Conservation (phyloP, 2,888 invertebrate genomes). For the Drosophila parthenogenetica region DNA sequence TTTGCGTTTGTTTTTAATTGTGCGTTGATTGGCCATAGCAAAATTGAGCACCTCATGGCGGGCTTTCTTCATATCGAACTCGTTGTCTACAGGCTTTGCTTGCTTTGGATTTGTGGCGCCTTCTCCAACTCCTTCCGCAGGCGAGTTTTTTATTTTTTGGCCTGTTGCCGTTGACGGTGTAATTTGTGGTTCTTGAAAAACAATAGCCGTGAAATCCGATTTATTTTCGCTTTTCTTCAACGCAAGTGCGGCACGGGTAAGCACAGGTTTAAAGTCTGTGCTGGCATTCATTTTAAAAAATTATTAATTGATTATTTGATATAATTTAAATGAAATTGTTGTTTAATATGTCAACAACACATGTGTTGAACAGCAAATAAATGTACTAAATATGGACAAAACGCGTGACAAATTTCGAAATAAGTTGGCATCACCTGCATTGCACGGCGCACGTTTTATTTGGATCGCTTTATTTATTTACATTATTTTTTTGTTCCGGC, state of each 20-base stretch:
- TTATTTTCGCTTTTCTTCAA: conserved; percentile 56
- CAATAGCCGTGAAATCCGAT: conserved; percentile 73
- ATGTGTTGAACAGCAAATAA: conserved; percentile 79
- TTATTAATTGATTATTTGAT: conserved; percentile 15
- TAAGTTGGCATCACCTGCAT: conserved; percentile 43
- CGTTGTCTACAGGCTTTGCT: conserved; percentile 58
- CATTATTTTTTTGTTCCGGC: not conserved
- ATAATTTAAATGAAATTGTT: conserved; percentile 84
- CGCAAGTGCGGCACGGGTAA: conserved; percentile 82
- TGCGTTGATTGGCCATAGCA: conserved; percentile 91
- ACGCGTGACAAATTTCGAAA: not conserved
- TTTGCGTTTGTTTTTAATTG: conserved; percentile 89
- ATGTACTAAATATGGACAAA: conserved; percentile 42
- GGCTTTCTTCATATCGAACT: conserved; percentile 90
- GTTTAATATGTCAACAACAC: conserved; percentile 25
- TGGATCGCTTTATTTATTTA: not conserved
- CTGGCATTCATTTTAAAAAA: conserved; percentile 56
- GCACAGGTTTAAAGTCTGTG: conserved; percentile 78
- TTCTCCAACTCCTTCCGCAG: conserved; percentile 4
- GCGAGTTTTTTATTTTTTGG: conserved; percentile 1
- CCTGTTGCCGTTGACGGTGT: conserved; percentile 23
- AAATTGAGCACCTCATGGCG: conserved; percentile 94
- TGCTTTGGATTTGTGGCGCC: not conserved
- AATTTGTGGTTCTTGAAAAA: conserved; percentile 77
- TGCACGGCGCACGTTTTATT: conserved; percentile 52